Evolutionary conservation across 2,113 vertebrate species (phyloP), one percentile per base, ranked within the genome.

Genomic region (Stigmatopora argus): DNA sequence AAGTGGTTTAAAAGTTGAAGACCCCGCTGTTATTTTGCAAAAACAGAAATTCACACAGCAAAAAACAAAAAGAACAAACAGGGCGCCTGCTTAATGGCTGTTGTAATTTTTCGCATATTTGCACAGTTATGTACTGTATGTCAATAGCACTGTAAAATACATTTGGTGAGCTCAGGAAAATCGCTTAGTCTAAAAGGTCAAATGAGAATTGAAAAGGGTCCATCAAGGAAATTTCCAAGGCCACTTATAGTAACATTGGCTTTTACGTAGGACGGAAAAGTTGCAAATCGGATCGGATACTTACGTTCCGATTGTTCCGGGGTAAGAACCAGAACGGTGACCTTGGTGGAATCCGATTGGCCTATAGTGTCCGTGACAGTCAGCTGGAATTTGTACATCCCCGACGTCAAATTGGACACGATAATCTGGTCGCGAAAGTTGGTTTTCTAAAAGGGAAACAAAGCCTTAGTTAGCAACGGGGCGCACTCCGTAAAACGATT

Each of bases 281-380:
- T 23, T 61, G 59, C 3, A 12, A 62, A 47, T 11, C 26, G 19
- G 9, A 7, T 7, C 12, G 53, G 48, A 66, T 52, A 85, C 92
- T 92, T 75, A 98, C 97, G 91, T 72, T 92, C 90, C 1, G 97
- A 95, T 83, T 97, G 91, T 60, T 94, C 93, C 7, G 90, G 58
- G 0, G 92, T 94, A 23, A 99, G 88, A 56, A 97, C 97, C 18
- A 92, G 75, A 66, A 99, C 75, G 0, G 92, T 94, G 67, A 97
- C 65, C 4, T 90, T 89, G 63, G 89, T 74, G 0, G 88, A 88
- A 78, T 89, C 90, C 0, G 89, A 86, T 60, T 93, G 93, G 1
- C 88, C 85, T 0, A 73, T 84, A 0, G 71, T 64, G 77, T 91
- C 89, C 0, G 83, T 90, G 41, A 92, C 91, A 0, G 90, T 94